These are phyloP conservation scores for Peromyscus aztecus DNA, from an alignment of 2,797 vertebrate genomes.

Conservation along the genomic window DNA sequence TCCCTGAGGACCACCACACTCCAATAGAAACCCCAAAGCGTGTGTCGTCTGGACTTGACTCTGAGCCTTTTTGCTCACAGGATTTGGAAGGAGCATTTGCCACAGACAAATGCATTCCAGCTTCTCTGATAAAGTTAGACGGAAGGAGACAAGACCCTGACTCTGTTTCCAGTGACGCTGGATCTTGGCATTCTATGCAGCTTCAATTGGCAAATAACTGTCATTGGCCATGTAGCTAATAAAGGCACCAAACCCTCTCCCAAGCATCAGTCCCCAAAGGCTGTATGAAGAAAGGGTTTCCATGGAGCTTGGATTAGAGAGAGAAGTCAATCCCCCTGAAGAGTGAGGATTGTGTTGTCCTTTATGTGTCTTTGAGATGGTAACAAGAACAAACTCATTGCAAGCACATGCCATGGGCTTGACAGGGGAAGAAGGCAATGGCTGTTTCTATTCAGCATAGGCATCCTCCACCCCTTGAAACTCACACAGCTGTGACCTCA, in stretches of 20 bases:
- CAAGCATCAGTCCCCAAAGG: background rate
- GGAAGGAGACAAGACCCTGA: background rate
- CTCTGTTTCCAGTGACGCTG: background rate
- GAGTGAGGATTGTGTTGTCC: too few species aligned
- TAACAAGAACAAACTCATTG: background rate
- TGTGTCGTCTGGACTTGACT: too few species aligned
- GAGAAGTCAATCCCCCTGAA: background rate
- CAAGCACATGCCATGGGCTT: background rate
- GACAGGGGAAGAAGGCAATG: background rate
- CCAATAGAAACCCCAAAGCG: rapidly evolving
- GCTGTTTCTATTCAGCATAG: background rate
- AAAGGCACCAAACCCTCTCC: background rate
- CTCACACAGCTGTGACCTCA: background rate
- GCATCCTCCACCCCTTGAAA: background rate
- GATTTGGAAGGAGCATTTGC: background rate
- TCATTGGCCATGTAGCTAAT: background rate
- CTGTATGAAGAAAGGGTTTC: background rate
- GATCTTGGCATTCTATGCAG: too few species aligned
- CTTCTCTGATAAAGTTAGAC: background rate
- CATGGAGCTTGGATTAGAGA: background rate
- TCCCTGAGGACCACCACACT: rapidly evolving
- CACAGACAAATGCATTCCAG: background rate
- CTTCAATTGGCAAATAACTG: background rate
- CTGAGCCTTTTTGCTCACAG: rapidly evolving
- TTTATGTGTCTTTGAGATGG: background rate